Evolutionary conservation across 2,113 vertebrate genomes (phyloP).

Genomic region (Cariama cristata): DNA sequence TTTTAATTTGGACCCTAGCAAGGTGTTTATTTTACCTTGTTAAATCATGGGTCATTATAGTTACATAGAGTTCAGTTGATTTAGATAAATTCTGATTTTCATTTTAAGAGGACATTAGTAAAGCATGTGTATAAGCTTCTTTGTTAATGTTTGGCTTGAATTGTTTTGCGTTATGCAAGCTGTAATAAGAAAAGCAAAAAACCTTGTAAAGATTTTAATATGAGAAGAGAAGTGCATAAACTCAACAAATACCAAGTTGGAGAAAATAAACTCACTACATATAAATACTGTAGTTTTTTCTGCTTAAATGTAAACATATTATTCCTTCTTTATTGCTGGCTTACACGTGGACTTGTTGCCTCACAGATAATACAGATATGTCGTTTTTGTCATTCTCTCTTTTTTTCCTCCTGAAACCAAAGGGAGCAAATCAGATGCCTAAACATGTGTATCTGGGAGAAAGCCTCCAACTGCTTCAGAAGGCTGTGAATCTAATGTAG

Average conservation of each 20-base stretch:
- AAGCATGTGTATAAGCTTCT: background rate
- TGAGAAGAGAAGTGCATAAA: background rate
- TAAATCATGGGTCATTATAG: background rate
- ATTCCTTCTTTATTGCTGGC: background rate
- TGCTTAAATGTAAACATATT: background rate
- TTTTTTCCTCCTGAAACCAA: background rate
- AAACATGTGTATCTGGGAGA: background rate
- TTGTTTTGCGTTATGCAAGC: background rate
- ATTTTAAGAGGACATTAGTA: background rate
- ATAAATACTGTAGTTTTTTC: background rate
- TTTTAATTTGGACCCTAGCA: background rate
- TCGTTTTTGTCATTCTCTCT: background rate
- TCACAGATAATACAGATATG: background rate
- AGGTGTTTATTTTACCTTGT: background rate
- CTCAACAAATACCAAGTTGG: background rate
- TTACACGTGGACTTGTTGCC: fast-evolving
- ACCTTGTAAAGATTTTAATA: background rate
- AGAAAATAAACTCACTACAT: background rate
- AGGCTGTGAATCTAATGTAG: background rate
- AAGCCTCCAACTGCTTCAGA: background rate
- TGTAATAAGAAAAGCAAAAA: background rate
- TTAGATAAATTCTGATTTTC: background rate
- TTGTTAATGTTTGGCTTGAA: background rate
- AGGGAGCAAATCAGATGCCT: background rate
- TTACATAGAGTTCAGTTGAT: background rate